Base-by-base conservation (phyloP, 1,140 invertebrate genomes). In the Pseudomyrmex sp. region DNA sequence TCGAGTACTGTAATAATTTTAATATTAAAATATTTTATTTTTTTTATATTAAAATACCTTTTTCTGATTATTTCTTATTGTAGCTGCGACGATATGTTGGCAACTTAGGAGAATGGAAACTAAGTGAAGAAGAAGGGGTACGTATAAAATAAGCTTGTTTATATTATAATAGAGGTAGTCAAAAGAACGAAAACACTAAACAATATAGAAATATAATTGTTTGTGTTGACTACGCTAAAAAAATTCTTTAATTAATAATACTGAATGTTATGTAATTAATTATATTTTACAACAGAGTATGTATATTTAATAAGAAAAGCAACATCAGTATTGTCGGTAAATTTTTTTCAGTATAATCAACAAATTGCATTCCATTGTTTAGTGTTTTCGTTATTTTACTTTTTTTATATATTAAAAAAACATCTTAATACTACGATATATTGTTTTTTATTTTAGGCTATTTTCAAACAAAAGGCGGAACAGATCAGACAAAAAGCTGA, bases 71-170 rank as follows among this genome's bases (percentile, higher is more conserved):
- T 63, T 79, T 87, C 18, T 66, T 75, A n/a, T 93, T 92, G 73
- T 77, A 95, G 94, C 90, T 97, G 88, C 92, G 97, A 52, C 95
- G 95, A 50, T 98, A 97, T 92, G 95, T 97, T 54, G 97, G 97
- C 23, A 98, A 98, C 91, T 92, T 96, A 5, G 93, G 95, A 15
- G 95, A 96, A 18, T 98, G 97, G 97, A 96, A 96, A 83, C 92
- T 97, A 69, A 95, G 90, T 15, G 95, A 95, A 5, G 95, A 96
- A 50, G 96, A 97, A 84, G 94, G 95, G 66, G 91, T 95, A 61
- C 54, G n/a, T 76, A 76, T 70, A 74, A 35, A 61, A n/a, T 35
- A 62, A 10, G 13, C 52, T 5, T 20, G 66, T 18, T 18, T 72
- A 18, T 54, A 62, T 69, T 73, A 26, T 18, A 59, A 63, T 74